Base-by-base conservation (phyloP, 2,113 vertebrate genomes). In the Corydoras sp. region DNA sequence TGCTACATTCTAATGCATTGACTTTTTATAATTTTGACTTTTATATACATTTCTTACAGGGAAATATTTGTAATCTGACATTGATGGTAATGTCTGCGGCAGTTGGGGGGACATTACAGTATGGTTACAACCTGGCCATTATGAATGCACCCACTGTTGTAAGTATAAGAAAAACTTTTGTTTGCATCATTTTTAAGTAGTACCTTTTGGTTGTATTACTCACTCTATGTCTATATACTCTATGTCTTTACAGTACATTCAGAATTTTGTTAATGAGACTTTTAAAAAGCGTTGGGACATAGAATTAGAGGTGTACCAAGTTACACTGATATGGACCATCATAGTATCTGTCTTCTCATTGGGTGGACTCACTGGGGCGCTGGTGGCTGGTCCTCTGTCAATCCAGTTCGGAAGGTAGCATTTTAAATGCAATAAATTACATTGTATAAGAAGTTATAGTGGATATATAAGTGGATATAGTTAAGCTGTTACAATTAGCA, bases 61-160 rank as follows among this genome's bases (percentile, higher is more conserved):
- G 87, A 60, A 83, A 83, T 77, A 70, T 74, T 76, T 82, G 86
- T 76, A 88, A 85, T 62, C 80, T 97, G 80, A 81, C 92, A 69
- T 85, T 95, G 51, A 93, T 91, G 68, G 78, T 93, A 81, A 91
- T 89, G 30, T 92, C 93, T 0, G 89, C 93, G 61, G 91, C 92
- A 49, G 91, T 92, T 70, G 94, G 94, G 66, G 95, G 95, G 71
- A 96, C 93, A 48, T 92, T 98, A 76, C 95, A 95, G 1, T 97
- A 94, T 13, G 93, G 95, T 31, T 95, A 94, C 84, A 98, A 94
- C 82, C 90, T 97, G 4, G 91, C 93, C 55, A 91, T 96, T 76
- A 94, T 96, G 90, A 96, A 93, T 30, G 86, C 94, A 68, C 93
- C 94, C 0, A 92, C 92, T 51, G 69, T 65, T 50, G 95, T 96